Evolutionary conservation across 2,797 vertebrate genomes (phyloP), one percentile per base, ranked within the genome.

Genomic region (Limosa lapponica): DNA sequence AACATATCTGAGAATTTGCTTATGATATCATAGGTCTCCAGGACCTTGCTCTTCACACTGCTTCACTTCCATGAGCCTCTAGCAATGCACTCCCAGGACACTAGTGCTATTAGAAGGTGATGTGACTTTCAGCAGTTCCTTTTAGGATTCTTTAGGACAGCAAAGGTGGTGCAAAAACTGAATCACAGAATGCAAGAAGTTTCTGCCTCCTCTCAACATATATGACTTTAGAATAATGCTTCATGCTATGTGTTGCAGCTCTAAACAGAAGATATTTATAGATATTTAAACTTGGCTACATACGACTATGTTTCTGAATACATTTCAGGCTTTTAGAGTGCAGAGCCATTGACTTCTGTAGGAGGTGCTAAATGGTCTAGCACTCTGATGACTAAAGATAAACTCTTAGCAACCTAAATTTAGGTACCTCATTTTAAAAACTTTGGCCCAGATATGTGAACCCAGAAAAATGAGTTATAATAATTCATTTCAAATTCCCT

Each of bases 381-480:
- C 69, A 34, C 61, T 80, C 49, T 71, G 82, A 85, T 87, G 89
- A 79, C 73, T 90, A 62, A 85, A 96, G 90, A 88, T 70, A 94
- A 91, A 89, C 66, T 61, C 87, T 77, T 48, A 71, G 49, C 71
- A 82, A 43, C 41, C 81, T 87, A 85, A 90, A 74, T 83, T 86
- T 90, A 92, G 75, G 62, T 30, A 55, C 14, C 62, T 86, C 57
- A 37, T 86, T 88, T 90, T 8, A 51, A 95, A 94, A 93, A 54
- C 54, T 87, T 88, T 93, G 66, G 36, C 66, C 58, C 51, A 82
- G 85, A 90, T 75, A 58, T 12, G 30, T 74, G 87, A 94, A 82
- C 57, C 49, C 64, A 58, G 74, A 84, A 91, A 44, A 92, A 91
- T 43, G 65, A 90, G 75, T 74, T 62, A 69, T 7, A 51, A 19